Conservation (phyloP, 2,888 invertebrate species). For the Empis livida region DNA sequence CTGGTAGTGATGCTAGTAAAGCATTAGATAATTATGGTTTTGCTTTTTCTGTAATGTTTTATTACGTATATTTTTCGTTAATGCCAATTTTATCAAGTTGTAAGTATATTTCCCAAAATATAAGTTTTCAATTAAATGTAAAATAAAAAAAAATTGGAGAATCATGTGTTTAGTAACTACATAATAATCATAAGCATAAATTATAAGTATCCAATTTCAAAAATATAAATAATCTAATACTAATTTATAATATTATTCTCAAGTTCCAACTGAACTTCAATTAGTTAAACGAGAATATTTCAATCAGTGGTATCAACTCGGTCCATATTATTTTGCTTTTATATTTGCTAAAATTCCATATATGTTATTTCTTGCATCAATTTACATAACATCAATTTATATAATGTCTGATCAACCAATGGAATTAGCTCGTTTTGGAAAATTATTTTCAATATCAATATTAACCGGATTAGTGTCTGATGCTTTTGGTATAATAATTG, state of each 20-base stretch:
- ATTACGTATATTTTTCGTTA: slow-evolving; percentile 70
- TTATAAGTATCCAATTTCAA: too few relatives aligned
- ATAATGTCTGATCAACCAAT: slow-evolving; percentile 63
- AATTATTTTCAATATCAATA: slow-evolving; percentile 58
- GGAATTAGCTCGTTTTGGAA: slow-evolving; percentile 49
- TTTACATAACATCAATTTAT: slow-evolving; percentile 60
- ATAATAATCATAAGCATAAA: too few relatives aligned
- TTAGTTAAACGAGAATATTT: slow-evolving; percentile 47
- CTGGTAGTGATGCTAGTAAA: slow-evolving; percentile 70
- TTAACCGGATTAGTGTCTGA: slow-evolving; percentile 64
- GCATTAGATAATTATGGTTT: slow-evolving; percentile 76
- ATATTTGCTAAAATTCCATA: slow-evolving; percentile 56
- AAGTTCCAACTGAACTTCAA: too few relatives aligned
- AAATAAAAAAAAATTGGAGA: too few relatives aligned
- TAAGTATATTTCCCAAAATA: too few relatives aligned
- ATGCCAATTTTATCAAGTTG: slow-evolving; percentile 68
- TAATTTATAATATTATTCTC: too few relatives aligned
- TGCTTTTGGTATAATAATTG: slow-evolving; percentile 61
- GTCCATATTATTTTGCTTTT: slow-evolving; percentile 65
- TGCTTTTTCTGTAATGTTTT: slow-evolving; percentile 65
- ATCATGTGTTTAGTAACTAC: too few relatives aligned
- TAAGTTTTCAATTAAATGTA: too few relatives aligned
- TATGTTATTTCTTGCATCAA: slow-evolving; percentile 51
- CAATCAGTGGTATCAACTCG: slow-evolving; percentile 71
- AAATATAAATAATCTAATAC: background rate